Evolutionary conservation across 2,888 invertebrate genomes (phyloP), one percentile per base, ranked within the genome.

Genomic region (Drosophila lutescens): DNA sequence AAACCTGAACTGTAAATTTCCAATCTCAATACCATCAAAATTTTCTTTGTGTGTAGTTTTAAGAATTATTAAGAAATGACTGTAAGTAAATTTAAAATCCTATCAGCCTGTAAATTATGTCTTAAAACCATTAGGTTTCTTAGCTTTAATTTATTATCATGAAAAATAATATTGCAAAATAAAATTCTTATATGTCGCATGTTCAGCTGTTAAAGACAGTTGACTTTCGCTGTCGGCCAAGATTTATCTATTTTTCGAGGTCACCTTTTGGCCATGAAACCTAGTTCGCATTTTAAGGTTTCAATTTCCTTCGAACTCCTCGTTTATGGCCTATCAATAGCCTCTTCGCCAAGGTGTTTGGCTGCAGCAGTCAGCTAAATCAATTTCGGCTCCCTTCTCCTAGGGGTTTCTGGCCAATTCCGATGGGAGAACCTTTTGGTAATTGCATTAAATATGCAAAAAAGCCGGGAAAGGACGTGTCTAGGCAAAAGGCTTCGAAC

Each of bases 381-480:
- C 88, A 87, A 87, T 87, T 74, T 67, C 43, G 40, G 20, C 41
- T 12, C 57, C 43, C 46, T 34, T 38, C 17, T 44, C 57, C 32
- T 53, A 38, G 23, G 43, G 34, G 23, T 53, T 57, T n/a, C n/a
- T 50, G 17, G 40, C 59, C 68, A 77, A 77, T 72, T 78, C 85
- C 78, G 53, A 55, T 23, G 79, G 73, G 82, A 74, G 55, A 81
- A 82, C 88, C 86, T 81, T 85, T 85, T 75, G 84, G 85, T 86
- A 85, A 85, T 86, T 85, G 86, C 85, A 85, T 85, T 85, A 85
- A 82, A 86, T 84, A 86, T 85, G 81, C 84, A 80, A 79, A 80
- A 76, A 85, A 54, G 46, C 32, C 32, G 50, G 43, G 50, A 56
- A 70, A 63, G 65, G 78, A 86, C 79, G 84, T 83, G 76, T 47